Percentiles rank a stretch among this genome's conserved stretches.
Conservation (phyloP, 1,140 invertebrate genomes). For the Trachymyrmex cornetzi region DNA sequence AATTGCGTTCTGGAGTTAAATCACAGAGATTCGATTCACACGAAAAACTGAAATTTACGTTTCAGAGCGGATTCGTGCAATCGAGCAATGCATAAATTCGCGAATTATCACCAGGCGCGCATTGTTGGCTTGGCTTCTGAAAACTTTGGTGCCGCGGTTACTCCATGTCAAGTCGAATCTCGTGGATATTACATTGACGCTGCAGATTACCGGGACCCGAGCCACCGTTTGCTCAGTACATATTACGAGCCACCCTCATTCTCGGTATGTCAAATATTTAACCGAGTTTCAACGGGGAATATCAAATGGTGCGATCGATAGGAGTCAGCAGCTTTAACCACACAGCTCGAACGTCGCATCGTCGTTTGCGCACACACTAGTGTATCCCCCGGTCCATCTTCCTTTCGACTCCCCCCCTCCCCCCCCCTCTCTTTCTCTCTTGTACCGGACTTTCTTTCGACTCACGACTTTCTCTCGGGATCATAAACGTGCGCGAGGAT, state of each 20-base stretch:
- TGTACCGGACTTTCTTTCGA: constrained; percentile 57
- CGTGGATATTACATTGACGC: constrained; percentile 81
- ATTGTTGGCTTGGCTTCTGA: constrained; percentile 66
- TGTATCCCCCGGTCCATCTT: background rate
- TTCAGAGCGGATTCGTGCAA: background rate
- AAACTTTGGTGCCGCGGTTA: constrained; percentile 71
- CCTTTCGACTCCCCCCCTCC: constrained; percentile 50
- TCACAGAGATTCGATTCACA: background rate
- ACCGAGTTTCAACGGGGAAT: constrained; percentile 79
- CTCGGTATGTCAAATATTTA: constrained; percentile 80
- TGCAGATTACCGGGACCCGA: constrained; percentile 76
- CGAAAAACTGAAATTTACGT: background rate
- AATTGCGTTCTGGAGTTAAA: too few species aligned
- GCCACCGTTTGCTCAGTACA: constrained; percentile 78
- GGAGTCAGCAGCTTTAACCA: constrained; percentile 68
- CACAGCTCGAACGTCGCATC: constrained; percentile 50
- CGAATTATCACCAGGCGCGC: constrained; percentile 35
- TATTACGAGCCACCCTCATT: constrained; percentile 76
- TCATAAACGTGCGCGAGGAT: constrained; percentile 64
- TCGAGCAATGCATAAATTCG: constrained; percentile 34
- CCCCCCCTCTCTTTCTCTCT: constrained; percentile 47
- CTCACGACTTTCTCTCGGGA: constrained; percentile 56
- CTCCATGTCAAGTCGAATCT: constrained; percentile 77
- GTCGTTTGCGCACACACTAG: constrained; percentile 38
- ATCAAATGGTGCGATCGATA: constrained; percentile 79